Evolutionary conservation across 1,140 invertebrate species (phyloP).

Genomic region (Delia radicum): DNA sequence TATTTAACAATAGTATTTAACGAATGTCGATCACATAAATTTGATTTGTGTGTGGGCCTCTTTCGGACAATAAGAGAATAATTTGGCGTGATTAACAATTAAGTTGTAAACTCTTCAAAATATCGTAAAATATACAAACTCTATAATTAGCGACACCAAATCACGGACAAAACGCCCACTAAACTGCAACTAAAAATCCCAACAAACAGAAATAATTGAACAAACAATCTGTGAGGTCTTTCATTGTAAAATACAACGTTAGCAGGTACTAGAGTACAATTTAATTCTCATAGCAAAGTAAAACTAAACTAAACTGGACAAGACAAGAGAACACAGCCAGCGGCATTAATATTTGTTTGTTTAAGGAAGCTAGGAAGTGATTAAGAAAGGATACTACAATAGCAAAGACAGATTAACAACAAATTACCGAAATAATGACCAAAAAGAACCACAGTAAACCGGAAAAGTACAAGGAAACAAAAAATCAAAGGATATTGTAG

Average conservation of each 20-base stretch:
- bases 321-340: background rate
- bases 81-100: conserved; percentile 12
- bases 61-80: background rate
- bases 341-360: background rate
- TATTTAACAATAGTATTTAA: too few species aligned
- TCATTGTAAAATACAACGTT: background rate
- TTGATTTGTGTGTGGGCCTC: background rate
- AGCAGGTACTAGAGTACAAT: background rate
- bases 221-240: conserved; percentile 5
- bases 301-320: too few species aligned
- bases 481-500: background rate
- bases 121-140: conserved; percentile 12
- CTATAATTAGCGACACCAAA: conserved; percentile 27
- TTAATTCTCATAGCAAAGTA: background rate
- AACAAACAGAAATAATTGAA: background rate
- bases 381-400: background rate
- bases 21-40: too few species aligned
- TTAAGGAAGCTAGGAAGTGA: background rate
- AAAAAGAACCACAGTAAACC: background rate
- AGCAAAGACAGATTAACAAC: background rate
- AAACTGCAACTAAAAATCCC: background rate
- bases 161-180: conserved; percentile 18
- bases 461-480: background rate
- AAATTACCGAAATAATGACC: background rate
- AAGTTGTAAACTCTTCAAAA: conserved; percentile 9